Evolutionary conservation across 2,888 invertebrate species (phyloP), one percentile per base, ranked within the genome.

Genomic region (Himalopsyche anomala): DNA sequence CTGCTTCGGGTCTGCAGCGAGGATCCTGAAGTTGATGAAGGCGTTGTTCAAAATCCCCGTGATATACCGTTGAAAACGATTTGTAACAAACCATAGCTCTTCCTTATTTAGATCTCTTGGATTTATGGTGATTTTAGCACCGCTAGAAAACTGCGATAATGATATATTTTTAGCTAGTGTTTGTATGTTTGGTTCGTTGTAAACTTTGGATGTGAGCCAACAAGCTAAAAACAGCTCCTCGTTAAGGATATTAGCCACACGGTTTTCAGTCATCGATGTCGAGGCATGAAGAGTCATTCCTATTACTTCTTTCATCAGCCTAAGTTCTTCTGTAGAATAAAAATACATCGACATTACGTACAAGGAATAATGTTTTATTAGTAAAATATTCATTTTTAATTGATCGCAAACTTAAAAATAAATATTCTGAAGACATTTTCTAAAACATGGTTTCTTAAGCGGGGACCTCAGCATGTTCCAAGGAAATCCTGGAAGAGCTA

Each of bases 91-190:
- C 95, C 95, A 96, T 2, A 96, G 90, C 89, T 96, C 95, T 89
- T 96, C 94, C 84, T 93, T 92, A 4, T 93, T 93, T 88, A 92
- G 91, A 8, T 62, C 19, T 19, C 56, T 62, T 0, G 91, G 90
- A 85, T 94, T 94, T 81, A 92, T 93, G 15, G 95, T 93, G 1
- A 96, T 92, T 91, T 97, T 97, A 4, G 96, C 89, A 0, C 96
- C 96, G 89, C 95, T 95, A 0, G 94, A 93, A 89, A 97, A 97
- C 90, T 96, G 96, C 84, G 96, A 90, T 0, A 94, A 94, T 84
- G 94, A 91, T 55, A 91, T 91, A 90, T 96, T 94, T 19, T 93
- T 90, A 2, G 94, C 94, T 6, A 94, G 89, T 86, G 93, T 92
- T 45, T 95, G 93, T 90, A 94, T 94, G 83, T 92, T 92, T 2